phyloP scores from a whole-genome alignment of 2,113 vertebrate species.

The Empidonax alnorum region DNA sequence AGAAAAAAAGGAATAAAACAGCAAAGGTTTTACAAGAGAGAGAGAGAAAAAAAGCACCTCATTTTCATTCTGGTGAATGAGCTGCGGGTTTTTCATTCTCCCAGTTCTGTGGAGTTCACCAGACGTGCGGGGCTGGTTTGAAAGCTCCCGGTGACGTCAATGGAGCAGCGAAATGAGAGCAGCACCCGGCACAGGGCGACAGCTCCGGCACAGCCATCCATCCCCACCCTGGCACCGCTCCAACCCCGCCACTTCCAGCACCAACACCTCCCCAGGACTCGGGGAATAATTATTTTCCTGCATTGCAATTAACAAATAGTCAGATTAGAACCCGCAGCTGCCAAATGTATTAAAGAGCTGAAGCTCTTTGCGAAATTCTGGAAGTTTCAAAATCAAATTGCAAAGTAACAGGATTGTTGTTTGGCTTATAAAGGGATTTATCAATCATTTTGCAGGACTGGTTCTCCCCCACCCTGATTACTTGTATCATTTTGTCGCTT shows the following conservation, averaged over 20 bases:
- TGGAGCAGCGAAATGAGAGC: slow-evolving; percentile 70
- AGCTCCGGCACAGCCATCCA: slow-evolving; percentile 24
- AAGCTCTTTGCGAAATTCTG: not conserved
- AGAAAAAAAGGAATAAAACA: not conserved
- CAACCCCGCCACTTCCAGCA: not conserved
- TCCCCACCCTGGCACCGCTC: not conserved
- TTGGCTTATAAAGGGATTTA: not conserved
- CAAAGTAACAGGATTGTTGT: not conserved
- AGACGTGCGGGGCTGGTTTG: slow-evolving; percentile 51
- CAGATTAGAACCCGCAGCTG: not conserved
- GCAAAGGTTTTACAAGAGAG: not conserved
- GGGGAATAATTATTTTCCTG: not conserved
- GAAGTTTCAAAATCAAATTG: not conserved
- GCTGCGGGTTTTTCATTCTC: not conserved
- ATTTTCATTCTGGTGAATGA: not conserved
- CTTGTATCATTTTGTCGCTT: not conserved
- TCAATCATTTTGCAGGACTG: not conserved
- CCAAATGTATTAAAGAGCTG: not conserved
- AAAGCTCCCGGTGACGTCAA: slow-evolving; percentile 80
- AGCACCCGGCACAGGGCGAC: slow-evolving; percentile 59
- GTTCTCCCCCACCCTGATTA: accelerated
- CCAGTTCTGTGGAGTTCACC: slow-evolving; percentile 46
- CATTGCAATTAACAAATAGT: not conserved
- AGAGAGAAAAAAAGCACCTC: accelerated
- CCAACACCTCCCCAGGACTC: not conserved